A percentile compares a stretch with the other conserved stretches of the same genome.
phyloP scores from a whole-genome alignment of 2,888 invertebrate genomes.

The Drosophila sordidula region DNA sequence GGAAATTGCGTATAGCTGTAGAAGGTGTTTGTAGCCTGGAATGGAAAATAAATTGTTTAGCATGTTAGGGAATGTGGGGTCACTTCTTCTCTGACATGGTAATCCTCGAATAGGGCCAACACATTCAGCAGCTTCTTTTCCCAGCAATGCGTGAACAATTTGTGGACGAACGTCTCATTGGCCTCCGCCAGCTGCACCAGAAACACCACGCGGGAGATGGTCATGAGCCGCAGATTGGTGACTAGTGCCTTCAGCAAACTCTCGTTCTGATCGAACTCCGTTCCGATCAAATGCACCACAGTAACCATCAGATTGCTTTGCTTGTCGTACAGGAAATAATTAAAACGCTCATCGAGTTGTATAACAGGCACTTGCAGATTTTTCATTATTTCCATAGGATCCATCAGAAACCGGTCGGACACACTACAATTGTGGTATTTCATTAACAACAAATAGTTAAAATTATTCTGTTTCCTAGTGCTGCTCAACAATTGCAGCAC shows the following conservation, averaged over 20 bases:
- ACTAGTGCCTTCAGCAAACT: conserved; percentile 60
- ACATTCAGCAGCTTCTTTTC: conserved; percentile 71
- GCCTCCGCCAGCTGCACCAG: conserved; percentile 44
- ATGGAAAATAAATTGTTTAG: not conserved
- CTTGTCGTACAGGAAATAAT: conserved; percentile 56
- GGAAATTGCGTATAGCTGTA: conserved; percentile 77
- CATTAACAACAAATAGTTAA: conserved; percentile 56
- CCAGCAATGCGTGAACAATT: conserved; percentile 72
- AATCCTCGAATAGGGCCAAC: conserved; percentile 64
- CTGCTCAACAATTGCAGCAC: conserved; percentile 46
- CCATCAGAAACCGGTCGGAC: conserved; percentile 3
- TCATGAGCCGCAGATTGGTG: conserved; percentile 69
- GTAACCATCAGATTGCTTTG: conserved; percentile 59
- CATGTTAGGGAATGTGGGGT: no score
- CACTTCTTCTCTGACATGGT: conserved; percentile 43
- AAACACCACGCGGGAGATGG: conserved; percentile 68
- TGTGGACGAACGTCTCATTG: conserved; percentile 31
- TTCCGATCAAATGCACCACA: conserved; percentile 58
- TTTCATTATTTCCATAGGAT: conserved; percentile 38
- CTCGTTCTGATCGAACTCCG: conserved; percentile 40
- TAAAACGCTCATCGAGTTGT: conserved; percentile 62
- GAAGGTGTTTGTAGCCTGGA: conserved; percentile 50
- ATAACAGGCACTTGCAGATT: conserved; percentile 63
- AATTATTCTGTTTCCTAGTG: conserved; percentile 41
- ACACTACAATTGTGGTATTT: conserved; percentile 37